phyloP scores from a whole-genome alignment of 2,797 vertebrate genomes.

The Onychomys leucogaster region DNA sequence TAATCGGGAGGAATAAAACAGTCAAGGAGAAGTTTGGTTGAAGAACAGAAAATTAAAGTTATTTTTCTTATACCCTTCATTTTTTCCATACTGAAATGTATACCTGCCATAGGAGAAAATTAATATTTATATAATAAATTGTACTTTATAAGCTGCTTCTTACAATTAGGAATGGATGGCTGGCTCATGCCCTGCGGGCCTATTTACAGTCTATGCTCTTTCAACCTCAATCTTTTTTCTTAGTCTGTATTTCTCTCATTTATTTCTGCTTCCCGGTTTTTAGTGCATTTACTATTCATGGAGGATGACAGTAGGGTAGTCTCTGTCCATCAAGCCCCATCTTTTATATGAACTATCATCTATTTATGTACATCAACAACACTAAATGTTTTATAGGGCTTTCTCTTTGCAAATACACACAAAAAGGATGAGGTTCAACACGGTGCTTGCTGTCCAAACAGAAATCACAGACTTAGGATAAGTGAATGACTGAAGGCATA shows the following conservation, averaged over 20 bases:
- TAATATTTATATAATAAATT: constrained; percentile 1
- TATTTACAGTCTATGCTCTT: not conserved
- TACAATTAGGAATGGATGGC: not conserved
- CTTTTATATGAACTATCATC: not conserved
- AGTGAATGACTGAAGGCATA: not conserved
- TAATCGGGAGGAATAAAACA: not conserved
- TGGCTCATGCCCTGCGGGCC: not conserved
- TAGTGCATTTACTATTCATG: not conserved
- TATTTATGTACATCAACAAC: not conserved
- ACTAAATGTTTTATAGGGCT: not conserved
- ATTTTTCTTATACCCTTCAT: not conserved
- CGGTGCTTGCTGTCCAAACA: not conserved
- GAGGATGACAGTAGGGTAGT: not conserved
- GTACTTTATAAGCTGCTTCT: not conserved
- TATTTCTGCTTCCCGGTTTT: not conserved
- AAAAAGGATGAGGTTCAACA: not conserved
- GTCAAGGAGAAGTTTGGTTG: not conserved
- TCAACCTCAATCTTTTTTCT: not conserved
- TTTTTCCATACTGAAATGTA: not conserved
- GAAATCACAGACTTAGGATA: not conserved
- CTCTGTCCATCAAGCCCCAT: not conserved
- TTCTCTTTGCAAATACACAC: constrained; percentile 14
- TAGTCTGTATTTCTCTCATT: not conserved
- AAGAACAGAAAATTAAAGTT: constrained; percentile 12
- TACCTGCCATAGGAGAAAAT: not conserved